A percentile compares a stretch with the other conserved stretches of the same genome.
Conservation (phyloP, 2,797 vertebrate genomes). For the Malurus splendens region DNA sequence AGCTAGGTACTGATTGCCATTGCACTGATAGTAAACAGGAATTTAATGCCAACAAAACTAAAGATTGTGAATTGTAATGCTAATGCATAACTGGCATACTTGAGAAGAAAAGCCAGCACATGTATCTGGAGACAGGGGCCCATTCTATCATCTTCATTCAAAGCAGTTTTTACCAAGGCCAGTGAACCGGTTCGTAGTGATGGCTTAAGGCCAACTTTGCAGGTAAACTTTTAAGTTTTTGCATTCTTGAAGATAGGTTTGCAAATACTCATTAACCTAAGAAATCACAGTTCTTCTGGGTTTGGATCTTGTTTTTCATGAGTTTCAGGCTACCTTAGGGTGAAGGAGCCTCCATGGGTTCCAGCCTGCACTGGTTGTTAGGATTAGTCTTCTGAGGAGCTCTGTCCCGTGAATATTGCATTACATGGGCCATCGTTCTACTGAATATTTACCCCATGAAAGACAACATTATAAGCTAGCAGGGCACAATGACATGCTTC, state of each 20-base stretch:
- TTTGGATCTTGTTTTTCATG: not conserved
- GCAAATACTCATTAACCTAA: not conserved
- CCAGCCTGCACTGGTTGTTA: not conserved
- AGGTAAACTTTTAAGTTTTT: not conserved
- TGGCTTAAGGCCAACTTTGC: not conserved
- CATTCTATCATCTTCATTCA: not conserved
- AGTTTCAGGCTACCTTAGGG: not conserved
- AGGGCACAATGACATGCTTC: conserved; percentile 9
- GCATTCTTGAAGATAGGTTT: not conserved
- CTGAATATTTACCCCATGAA: conserved; percentile 20
- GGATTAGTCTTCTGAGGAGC: conserved; percentile 6
- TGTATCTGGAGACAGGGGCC: not conserved
- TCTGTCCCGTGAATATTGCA: not conserved
- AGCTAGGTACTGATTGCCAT: not conserved
- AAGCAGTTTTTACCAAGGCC: not conserved
- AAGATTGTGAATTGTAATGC: not conserved
- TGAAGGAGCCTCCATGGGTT: not conserved
- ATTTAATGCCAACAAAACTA: not conserved
- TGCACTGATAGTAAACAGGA: not conserved
- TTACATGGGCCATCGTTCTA: not conserved
- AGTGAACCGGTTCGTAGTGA: not conserved
- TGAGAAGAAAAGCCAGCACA: not conserved
- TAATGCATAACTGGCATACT: not conserved
- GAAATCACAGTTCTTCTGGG: not conserved
- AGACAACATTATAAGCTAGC: conserved; percentile 50